Conservation (phyloP, 2,888 invertebrate species). For the Leucophenga maculata region DNA sequence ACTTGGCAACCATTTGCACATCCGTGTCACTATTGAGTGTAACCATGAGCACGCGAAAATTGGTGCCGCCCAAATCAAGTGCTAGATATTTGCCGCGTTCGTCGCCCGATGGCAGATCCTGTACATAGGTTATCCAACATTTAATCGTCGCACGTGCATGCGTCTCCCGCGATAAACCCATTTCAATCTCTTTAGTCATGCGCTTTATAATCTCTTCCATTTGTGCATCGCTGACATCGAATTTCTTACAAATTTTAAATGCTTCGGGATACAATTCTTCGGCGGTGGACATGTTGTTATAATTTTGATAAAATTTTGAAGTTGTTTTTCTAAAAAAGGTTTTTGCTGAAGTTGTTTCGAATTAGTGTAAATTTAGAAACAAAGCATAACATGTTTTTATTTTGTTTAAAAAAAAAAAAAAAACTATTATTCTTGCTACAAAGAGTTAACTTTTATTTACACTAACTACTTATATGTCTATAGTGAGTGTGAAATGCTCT, state of each 20-base stretch:
- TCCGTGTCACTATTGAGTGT: constrained; percentile 80
- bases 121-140: constrained; percentile 94
- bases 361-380: too few species aligned
- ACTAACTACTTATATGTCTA: background rate
- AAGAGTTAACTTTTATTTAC: constrained; percentile 22
- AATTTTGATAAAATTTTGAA: background rate
- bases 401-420: background rate
- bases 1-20: constrained; percentile 93
- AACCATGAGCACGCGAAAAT: constrained; percentile 94
- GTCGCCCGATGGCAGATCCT: constrained; percentile 93
- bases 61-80: constrained; percentile 96
- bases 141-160: constrained; percentile 86
- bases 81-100: constrained; percentile 94
- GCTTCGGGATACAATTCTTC: constrained; percentile 29
- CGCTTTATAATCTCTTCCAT: constrained; percentile 81
- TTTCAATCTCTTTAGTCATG: constrained; percentile 81
- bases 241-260: constrained; percentile 66
- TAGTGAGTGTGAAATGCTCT: background rate
- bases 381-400: too few species aligned
- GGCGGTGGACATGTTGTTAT: background rate
- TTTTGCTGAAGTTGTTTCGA: too few species aligned
- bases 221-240: constrained; percentile 82
- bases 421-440: background rate
- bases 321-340: too few species aligned
- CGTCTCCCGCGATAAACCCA: constrained; percentile 83